Base-by-base conservation (phyloP, 2,113 vertebrate species). In the Sciurus niger region DNA sequence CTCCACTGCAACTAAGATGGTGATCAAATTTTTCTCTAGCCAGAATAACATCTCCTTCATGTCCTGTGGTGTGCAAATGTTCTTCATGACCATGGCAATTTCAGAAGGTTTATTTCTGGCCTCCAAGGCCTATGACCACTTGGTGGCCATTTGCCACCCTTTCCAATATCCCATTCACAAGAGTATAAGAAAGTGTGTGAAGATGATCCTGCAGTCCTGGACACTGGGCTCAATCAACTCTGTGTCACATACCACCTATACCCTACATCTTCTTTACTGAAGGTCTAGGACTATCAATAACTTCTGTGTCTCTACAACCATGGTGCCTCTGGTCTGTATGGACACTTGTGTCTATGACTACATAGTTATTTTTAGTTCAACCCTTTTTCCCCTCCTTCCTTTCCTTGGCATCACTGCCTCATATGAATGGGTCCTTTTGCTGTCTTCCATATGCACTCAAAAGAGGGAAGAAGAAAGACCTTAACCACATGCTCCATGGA, bases 71-170 rank as follows among this genome's bases (percentile, higher is more conserved):
- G 95, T 89, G 4, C 96, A 97, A 6, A 70, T 91, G 24, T 87
- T 89, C 58, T 93, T 95, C 51, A 34, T 91, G 14, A 63, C 58
- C 6, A 70, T 94, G 88, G 79, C 65, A 0, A 6, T 84, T 37
- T 91, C 93, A 58, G 91, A 98, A 70, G 72, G 91, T 32, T 93
- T 98, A 20, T 67, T 98, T 0, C 34, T 97, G 53, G 83, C 92
- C 2, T 82, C 88, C 6, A 97, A 95, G 96, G 95, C 96, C 18
- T 97, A 95, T 1, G 89, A 97, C 78, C 78, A 37, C 37, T 37
- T 37, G 37, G 37, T 37, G 37, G 37, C 37, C 37, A 37, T 37
- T 37, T 37, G 37, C 37, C 37, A 37, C 37, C 37, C 37, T 2
- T 37, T 37, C 37, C 37, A 37, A 37, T 37, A 37, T 37, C 37